Conservation (phyloP, 2,888 invertebrate genomes). For the Crocallis elinguaria region DNA sequence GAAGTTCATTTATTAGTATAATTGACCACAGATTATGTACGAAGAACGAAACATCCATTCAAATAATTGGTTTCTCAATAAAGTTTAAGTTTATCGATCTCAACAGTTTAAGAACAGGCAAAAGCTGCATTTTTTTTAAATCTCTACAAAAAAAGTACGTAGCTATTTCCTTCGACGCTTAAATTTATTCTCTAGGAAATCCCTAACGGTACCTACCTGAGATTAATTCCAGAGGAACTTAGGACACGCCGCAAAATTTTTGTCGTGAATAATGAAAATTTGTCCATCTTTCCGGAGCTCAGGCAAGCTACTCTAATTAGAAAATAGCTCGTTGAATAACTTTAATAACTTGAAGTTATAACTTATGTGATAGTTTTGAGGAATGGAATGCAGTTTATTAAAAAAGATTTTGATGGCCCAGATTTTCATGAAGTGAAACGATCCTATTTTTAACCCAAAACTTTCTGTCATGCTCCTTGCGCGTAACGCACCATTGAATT, state of each 20-base stretch:
- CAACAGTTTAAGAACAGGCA: no score
- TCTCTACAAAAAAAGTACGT: constrained; percentile 43
- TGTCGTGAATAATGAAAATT: constrained; percentile 62
- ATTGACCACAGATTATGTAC: no score
- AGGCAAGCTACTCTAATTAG: constrained; percentile 27
- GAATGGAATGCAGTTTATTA: neutral
- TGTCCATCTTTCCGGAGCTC: neutral
- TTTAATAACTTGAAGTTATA: constrained; percentile 1
- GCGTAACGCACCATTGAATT: no score
- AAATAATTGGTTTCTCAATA: no score
- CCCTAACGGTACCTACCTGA: constrained; percentile 55
- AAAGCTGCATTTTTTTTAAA: constrained; percentile 36
- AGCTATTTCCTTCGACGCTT: constrained; percentile 48
- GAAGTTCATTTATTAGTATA: no score
- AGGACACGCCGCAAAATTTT: constrained; percentile 51
- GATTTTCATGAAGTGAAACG: no score
- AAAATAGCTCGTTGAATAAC: constrained; percentile 14
- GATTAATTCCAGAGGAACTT: constrained; percentile 52
- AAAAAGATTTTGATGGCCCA: no score
- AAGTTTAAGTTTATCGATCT: no score
- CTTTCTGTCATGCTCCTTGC: no score
- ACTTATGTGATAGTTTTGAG: neutral
- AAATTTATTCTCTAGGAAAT: constrained; percentile 54
- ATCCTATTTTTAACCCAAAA: no score
- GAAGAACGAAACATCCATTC: no score